Evolutionary conservation across 2,113 vertebrate genomes (phyloP).

Genomic region (Silurus glanis): DNA sequence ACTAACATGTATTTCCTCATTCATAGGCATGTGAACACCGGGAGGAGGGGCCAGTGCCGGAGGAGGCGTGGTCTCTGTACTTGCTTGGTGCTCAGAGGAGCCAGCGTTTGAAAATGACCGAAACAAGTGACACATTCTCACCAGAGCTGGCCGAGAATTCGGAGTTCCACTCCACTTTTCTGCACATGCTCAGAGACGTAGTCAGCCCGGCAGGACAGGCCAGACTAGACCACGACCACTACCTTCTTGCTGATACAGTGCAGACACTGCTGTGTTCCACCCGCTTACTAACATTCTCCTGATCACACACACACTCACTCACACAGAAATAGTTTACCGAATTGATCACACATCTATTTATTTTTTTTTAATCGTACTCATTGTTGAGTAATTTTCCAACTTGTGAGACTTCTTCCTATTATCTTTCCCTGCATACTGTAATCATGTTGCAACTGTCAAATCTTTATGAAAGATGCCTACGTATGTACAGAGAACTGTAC

Average conservation of each 20-base stretch:
- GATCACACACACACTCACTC: conserved; percentile 29
- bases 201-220: conserved; percentile 66
- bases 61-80: conserved; percentile 71
- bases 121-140: conserved; percentile 75
- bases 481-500: too few relatives aligned
- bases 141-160: conserved; percentile 69
- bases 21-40: conserved; percentile 76
- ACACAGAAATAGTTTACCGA: not conserved
- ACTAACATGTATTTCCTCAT: not conserved
- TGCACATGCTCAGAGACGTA: conserved; percentile 81
- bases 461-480: too few relatives aligned
- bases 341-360: not conserved
- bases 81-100: conserved; percentile 76
- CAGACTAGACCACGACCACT: conserved; percentile 52
- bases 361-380: not conserved
- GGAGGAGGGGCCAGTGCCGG: conserved; percentile 12
- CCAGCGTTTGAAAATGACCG: conserved; percentile 75
- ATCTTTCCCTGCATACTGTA: too few relatives aligned
- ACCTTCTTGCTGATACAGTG: conserved; percentile 69
- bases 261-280: conserved; percentile 78
- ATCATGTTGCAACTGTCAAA: too few relatives aligned
- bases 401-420: too few relatives aligned
- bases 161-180: conserved; percentile 86
- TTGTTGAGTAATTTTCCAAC: too few relatives aligned
- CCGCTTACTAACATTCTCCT: conserved; percentile 78